These are phyloP conservation scores for Xanthostigma xanthostigma DNA, from an alignment of 2,888 invertebrate species.

Conservation along the genomic window DNA sequence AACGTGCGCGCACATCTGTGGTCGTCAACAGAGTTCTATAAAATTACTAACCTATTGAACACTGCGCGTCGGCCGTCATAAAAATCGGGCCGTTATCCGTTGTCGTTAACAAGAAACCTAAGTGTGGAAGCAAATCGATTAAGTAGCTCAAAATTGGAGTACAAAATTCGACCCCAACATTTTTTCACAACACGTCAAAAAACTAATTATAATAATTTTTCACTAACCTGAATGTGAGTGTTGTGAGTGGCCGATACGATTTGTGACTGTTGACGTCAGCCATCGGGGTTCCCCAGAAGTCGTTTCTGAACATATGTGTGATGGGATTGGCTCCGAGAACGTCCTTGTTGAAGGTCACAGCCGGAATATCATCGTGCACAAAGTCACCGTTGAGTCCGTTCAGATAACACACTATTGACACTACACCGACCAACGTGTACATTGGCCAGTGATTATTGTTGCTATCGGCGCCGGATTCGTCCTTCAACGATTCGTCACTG, in stretches of 20 bases:
- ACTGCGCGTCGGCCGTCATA: no score
- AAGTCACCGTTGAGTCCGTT: conserved; percentile 68
- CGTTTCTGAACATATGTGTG: conserved; percentile 51
- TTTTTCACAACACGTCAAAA: no score
- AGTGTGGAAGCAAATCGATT: no score
- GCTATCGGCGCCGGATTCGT: not conserved
- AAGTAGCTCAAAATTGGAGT: no score
- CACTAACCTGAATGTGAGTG: conserved; percentile 70
- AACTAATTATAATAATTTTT: not conserved
- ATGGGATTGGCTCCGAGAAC: conserved; percentile 53
- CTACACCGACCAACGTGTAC: conserved; percentile 46
- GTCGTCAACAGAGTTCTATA: no score
- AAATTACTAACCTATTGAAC: no score
- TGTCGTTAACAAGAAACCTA: no score
- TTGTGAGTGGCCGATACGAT: conserved; percentile 73
- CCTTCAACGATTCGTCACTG: no score
- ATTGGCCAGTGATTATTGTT: conserved; percentile 38
- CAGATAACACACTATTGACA: conserved; percentile 52
- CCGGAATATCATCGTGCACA: conserved; percentile 79
- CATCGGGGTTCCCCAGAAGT: conserved; percentile 87
- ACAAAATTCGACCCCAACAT: no score
- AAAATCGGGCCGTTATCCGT: no score
- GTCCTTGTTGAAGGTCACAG: conserved; percentile 67
- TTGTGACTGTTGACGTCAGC: conserved; percentile 69
- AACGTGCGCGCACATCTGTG: no score